Conservation (phyloP, 2,888 invertebrate species). For the Lasioglossum marginatum region DNA sequence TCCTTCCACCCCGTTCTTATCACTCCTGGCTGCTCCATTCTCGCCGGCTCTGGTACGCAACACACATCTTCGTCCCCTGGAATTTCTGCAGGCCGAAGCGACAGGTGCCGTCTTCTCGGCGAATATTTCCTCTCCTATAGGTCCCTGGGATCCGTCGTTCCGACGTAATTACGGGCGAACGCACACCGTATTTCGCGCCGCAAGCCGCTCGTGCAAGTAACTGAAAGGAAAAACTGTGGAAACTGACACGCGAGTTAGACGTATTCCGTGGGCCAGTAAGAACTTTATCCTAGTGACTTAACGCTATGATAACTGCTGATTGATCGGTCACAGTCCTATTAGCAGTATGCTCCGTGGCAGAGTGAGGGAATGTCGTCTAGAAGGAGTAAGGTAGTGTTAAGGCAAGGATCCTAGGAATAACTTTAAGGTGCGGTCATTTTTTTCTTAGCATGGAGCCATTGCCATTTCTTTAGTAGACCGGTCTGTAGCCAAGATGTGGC, state of each 20-base stretch:
- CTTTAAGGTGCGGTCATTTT: no score
- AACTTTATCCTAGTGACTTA: neutral
- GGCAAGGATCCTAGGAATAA: no score
- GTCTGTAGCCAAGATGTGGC: no score
- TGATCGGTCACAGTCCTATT: no score
- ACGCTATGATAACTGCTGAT: no score
- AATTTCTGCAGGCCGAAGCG: constrained; percentile 41
- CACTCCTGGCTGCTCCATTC: constrained; percentile 35
- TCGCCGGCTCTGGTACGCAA: constrained; percentile 39
- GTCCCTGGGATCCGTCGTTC: constrained; percentile 39
- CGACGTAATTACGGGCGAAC: constrained; percentile 48
- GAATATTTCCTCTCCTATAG: constrained; percentile 48
- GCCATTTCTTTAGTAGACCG: no score
- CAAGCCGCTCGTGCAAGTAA: constrained; percentile 25
- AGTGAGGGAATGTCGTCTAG: no score
- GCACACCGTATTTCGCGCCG: constrained; percentile 34
- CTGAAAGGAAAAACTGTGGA: constrained; percentile 15
- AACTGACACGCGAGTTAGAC: neutral
- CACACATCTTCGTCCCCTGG: constrained; percentile 44
- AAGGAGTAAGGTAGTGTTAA: no score
- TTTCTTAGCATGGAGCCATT: no score
- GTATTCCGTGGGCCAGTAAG: neutral
- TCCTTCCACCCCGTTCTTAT: constrained; percentile 43
- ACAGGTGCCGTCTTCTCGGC: constrained; percentile 45
- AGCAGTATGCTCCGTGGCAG: no score